Conservation (phyloP, 2,888 invertebrate genomes). For the Lamellibrachia columna region DNA sequence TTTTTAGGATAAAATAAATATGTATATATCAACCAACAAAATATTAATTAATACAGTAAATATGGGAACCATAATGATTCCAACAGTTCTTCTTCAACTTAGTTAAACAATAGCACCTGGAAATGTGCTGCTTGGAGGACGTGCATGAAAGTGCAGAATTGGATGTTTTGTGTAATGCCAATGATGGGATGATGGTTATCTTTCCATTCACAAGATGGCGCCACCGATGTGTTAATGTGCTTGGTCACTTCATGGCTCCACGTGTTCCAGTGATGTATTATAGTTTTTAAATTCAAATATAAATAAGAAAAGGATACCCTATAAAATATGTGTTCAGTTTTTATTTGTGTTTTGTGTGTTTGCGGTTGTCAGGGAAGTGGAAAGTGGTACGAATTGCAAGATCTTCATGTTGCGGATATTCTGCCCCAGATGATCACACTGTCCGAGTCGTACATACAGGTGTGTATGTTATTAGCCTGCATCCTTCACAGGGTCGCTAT, state of each 20-base stretch:
- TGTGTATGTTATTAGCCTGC: constrained; percentile 52
- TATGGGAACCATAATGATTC: no score
- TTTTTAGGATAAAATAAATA: background rate
- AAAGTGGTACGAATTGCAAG: constrained; percentile 91
- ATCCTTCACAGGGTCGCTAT: constrained; percentile 35
- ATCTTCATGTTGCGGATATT: constrained; percentile 97
- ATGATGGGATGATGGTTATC: background rate
- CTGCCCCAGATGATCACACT: constrained; percentile 99
- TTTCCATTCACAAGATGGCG: background rate
- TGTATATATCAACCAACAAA: background rate
- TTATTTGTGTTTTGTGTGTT: background rate
- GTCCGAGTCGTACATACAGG: constrained; percentile 98
- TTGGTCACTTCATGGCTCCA: background rate
- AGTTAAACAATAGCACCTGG: no score
- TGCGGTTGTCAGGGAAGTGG: constrained; percentile 72
- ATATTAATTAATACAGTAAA: background rate
- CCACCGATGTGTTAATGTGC: background rate
- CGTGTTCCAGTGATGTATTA: background rate
- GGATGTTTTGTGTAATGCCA: no score
- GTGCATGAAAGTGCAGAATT: no score
- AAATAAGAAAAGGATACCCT: background rate
- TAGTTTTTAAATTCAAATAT: background rate
- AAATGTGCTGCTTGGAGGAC: no score
- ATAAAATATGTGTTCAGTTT: background rate
- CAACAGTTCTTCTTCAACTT: no score